phyloP scores from a whole-genome alignment of 64 coral and sea anemone species.

The Stylophora pistillata region DNA sequence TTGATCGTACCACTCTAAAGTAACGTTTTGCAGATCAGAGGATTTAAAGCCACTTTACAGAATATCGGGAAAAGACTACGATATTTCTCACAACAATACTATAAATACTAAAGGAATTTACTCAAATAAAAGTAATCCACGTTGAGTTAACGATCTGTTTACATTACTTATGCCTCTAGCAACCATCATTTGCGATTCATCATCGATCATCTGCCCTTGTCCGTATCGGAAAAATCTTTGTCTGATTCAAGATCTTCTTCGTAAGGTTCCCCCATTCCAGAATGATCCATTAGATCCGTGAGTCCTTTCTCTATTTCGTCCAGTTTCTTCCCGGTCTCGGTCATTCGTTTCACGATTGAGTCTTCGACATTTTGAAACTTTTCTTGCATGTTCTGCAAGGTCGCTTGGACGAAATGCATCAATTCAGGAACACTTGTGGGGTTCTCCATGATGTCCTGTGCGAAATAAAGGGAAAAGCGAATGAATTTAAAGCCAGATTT shows the following conservation, averaged over 20 bases:
- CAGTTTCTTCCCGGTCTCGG: constrained; percentile 81
- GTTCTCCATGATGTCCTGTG: constrained; percentile 64
- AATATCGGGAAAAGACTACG: background rate
- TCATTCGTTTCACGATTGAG: constrained; percentile 82
- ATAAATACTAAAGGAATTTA: background rate
- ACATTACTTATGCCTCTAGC: constrained; percentile 32
- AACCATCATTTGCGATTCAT: background rate
- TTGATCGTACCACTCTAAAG: no score
- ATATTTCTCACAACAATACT: background rate
- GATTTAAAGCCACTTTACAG: no score
- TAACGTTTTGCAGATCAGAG: no score
- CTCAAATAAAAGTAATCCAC: background rate
- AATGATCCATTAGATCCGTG: constrained; percentile 96
- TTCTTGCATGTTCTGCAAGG: constrained; percentile 87
- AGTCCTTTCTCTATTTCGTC: constrained; percentile 94
- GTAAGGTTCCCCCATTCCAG: constrained; percentile 89
- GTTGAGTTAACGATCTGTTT: constrained; percentile 23
- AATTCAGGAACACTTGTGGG: constrained; percentile 81
- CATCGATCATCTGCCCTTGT: constrained; percentile 41
- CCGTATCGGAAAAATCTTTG: constrained; percentile 71
- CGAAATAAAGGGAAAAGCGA: background rate
- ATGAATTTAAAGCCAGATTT: background rate
- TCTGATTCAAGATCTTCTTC: constrained; percentile 86
- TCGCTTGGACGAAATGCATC: constrained; percentile 91
- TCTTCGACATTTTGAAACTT: constrained; percentile 90